Percentiles rank a stretch among this genome's conserved stretches.
Conservation (phyloP, 2,113 vertebrate species). For the Phyllopteryx taeniolatus region DNA sequence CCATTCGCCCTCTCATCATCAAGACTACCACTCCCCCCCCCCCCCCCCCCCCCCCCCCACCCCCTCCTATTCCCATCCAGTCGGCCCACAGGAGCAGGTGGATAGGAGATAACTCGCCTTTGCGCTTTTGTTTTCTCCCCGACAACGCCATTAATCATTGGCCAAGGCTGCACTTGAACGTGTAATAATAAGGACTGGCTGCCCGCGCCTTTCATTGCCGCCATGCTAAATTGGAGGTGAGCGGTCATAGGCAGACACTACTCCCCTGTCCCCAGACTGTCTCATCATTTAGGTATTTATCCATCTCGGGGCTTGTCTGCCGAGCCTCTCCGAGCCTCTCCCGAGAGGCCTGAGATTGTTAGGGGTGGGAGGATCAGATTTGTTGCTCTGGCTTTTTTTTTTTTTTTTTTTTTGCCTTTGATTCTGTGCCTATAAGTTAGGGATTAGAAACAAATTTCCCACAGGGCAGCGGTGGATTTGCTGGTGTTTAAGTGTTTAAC, state of each 20-base stretch:
- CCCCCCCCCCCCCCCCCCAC: constrained; percentile 70
- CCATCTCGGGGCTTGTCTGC: constrained; percentile 89
- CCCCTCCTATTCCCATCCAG: constrained; percentile 81
- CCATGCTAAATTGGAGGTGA: constrained; percentile 99
- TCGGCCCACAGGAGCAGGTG: constrained; percentile 94
- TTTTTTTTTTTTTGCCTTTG: constrained; percentile 83
- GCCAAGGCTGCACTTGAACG: constrained; percentile 97
- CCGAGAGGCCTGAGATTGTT: constrained; percentile 93
- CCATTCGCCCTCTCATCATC: constrained; percentile 78
- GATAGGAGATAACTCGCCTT: constrained; percentile 98
- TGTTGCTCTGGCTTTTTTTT: constrained; percentile 97
- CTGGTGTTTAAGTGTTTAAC: constrained; percentile 99
- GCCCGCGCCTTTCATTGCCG: constrained; percentile 92
- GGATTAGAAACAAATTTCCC: constrained; percentile 99
- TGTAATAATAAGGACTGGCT: constrained; percentile 99
- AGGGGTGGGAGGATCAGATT: constrained; percentile 91
- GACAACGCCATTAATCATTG: constrained; percentile 99
- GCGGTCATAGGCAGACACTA: constrained; percentile 91
- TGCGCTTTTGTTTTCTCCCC: constrained; percentile 93
- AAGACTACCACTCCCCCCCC: constrained; percentile 57
- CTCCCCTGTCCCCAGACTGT: constrained; percentile 94
- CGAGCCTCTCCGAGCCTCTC: constrained; percentile 87
- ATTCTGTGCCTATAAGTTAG: constrained; percentile 99
- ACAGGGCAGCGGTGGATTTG: constrained; percentile 99
- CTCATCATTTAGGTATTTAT: constrained; percentile 99